Evolutionary conservation across 2,888 invertebrate genomes (phyloP).

Genomic region (Rhabditophanes sp.): DNA sequence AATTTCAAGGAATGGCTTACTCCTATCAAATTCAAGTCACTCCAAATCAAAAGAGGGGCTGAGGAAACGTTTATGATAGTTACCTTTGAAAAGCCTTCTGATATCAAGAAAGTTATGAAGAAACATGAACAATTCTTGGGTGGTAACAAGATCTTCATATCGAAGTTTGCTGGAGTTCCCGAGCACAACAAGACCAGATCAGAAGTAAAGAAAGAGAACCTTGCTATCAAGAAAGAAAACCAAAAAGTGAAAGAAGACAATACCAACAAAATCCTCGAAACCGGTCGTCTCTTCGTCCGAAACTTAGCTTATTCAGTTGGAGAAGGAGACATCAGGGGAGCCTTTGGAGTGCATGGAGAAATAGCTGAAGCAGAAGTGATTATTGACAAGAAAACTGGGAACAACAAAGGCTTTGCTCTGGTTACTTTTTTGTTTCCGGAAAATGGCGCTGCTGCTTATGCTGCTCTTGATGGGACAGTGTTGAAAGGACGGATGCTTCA

Average conservation of each 20-base stretch:
- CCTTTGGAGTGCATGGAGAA: slow-evolving; percentile 55
- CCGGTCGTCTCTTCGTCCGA: slow-evolving; percentile 76
- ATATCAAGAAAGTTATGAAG: slow-evolving; percentile 23
- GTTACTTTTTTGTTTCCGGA: slow-evolving; percentile 84
- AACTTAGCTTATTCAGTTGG: slow-evolving; percentile 72
- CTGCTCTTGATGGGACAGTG: slow-evolving; percentile 70
- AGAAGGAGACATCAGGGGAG: slow-evolving; percentile 64
- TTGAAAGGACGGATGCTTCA: slow-evolving; percentile 81
- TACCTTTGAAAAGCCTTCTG: slow-evolving; percentile 26
- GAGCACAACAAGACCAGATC: not conserved
- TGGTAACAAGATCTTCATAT: slow-evolving; percentile 23
- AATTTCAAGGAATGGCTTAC: slow-evolving; percentile 37
- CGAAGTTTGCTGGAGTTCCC: slow-evolving; percentile 12
- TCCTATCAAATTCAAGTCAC: slow-evolving; percentile 31
- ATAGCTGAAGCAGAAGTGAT: slow-evolving; percentile 59
- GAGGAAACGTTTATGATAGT: slow-evolving; percentile 21
- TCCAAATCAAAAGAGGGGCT: slow-evolving; percentile 15
- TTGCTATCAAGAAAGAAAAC: slow-evolving; percentile 5
- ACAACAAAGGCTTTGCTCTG: slow-evolving; percentile 77
- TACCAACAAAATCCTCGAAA: slow-evolving; percentile 46
- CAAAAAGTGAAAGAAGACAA: slow-evolving; percentile 9
- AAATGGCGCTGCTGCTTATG: slow-evolving; percentile 74
- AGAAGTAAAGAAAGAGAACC: slow-evolving; percentile 3
- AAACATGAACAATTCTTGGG: slow-evolving; percentile 29
- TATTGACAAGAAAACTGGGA: slow-evolving; percentile 63